Evolutionary conservation across 2,797 vertebrate genomes (phyloP).

Genomic region (Rachycentron canadum): DNA sequence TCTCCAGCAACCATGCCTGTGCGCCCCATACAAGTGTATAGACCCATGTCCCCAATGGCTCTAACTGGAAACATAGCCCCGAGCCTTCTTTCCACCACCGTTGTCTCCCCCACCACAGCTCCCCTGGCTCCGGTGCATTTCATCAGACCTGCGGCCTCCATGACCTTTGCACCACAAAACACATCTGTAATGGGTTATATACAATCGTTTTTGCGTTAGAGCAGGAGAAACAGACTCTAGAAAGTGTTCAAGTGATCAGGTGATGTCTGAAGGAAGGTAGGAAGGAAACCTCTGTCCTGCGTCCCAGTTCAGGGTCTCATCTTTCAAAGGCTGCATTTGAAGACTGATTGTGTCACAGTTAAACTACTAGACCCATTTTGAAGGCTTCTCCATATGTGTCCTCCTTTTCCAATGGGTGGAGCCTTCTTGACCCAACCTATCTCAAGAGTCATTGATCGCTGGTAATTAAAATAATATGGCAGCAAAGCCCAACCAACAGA

Average conservation of each 20-base stretch:
- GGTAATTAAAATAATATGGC: no score
- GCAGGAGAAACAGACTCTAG: background rate
- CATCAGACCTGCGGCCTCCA: background rate
- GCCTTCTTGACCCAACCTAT: no score
- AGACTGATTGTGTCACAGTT: no score
- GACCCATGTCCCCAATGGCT: background rate
- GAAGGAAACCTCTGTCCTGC: no score
- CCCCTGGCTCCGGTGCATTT: background rate
- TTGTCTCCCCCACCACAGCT: background rate
- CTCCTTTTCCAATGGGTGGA: no score
- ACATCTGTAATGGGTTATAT: background rate
- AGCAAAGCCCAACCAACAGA: no score
- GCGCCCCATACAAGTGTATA: background rate
- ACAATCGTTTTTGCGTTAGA: background rate
- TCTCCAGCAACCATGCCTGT: background rate
- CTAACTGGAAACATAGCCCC: rapidly evolving
- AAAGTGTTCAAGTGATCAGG: no score
- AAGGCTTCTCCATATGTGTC: no score
- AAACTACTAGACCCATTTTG: no score
- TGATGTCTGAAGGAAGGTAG: background rate
- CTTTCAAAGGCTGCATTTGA: no score
- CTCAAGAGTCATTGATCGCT: no score
- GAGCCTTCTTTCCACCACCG: background rate
- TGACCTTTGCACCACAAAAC: background rate
- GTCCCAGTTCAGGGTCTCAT: no score